Base-by-base conservation (phyloP, 2,888 invertebrate genomes). In the Gymnocheta viridis region DNA sequence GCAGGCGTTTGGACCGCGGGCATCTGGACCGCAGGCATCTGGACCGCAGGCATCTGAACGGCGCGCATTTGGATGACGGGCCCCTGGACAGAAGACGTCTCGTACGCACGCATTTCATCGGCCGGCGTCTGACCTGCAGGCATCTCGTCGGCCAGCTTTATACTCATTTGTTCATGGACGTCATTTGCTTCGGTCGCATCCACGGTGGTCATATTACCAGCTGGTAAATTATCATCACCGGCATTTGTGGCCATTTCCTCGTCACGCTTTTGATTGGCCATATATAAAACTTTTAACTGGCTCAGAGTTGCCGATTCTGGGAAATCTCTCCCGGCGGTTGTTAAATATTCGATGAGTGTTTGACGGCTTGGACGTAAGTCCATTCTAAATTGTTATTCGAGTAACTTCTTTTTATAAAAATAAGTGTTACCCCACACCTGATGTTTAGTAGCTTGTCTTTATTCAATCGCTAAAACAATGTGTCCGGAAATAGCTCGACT, bases 341-440 rank as follows among this genome's bases (percentile, higher is more conserved):
- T 22, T 38, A 60, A 38, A 60, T 35, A 22, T 17, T 60, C 22
- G 17, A 60, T 22, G 32, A 60, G 10, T 7, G 60, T 10, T 38
- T 60, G 60, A 22, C 60, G 58, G 32, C 58, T 58, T 22, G 60
- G 32, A 38, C 60, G 38, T 19, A 60, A 60, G 38, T 60, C 38
- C 60, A 60, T 38, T 22, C 32, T 60, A 10, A 38, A 60, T 49
- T 22, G 10, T 22, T 49, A 10, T 49, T 49, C 4, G 22, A 19
- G 49, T 49, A 49, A 49, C n/a, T 49, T 49, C n/a, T 49, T 49
- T 49, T 19, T 49, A n/a, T 49, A 49, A 22, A 22, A 49, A 19
- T 49, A 19, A 49, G 49, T 49, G 49, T 19, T 22, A 49, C 49
- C 49, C 49, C 49, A 49, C 49, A 49, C 76, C 0, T 86, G 87